These are phyloP conservation scores for Platycheirus rosarum DNA, from an alignment of 2,888 invertebrate species.

Conservation along the genomic window DNA sequence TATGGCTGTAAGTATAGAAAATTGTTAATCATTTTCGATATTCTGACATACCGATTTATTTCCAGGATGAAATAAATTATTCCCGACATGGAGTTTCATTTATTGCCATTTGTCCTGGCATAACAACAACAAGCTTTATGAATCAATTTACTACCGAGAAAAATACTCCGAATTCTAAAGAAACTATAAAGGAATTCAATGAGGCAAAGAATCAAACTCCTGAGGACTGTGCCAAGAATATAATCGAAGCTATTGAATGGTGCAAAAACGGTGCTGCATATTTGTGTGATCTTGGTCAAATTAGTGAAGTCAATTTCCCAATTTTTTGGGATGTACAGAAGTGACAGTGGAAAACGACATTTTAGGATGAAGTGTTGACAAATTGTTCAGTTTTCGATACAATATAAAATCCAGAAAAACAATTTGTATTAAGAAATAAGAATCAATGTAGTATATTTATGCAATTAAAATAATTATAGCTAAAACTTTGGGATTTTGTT, in stretches of 20 bases:
- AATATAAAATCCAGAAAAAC: no score
- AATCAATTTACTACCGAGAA: conserved; percentile 67
- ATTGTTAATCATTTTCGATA: not conserved
- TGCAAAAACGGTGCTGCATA: conserved; percentile 77
- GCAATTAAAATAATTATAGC: no score
- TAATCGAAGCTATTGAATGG: conserved; percentile 74
- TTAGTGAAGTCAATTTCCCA: conserved; percentile 71
- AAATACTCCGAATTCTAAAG: conserved; percentile 48
- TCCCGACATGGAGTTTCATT: conserved; percentile 75
- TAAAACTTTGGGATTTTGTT: no score
- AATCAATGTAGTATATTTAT: no score
- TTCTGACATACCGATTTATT: not conserved
- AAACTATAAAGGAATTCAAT: conserved; percentile 51
- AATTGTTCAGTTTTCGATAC: no score
- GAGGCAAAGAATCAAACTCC: conserved; percentile 70
- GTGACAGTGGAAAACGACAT: no score
- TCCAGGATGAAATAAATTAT: conserved; percentile 10
- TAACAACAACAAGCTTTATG: conserved; percentile 72
- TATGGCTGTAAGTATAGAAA: conserved; percentile 77
- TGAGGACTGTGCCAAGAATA: conserved; percentile 74
- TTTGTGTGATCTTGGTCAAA: conserved; percentile 75
- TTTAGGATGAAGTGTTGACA: no score
- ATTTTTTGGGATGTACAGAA: conserved; percentile 22
- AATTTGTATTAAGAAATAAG: no score
- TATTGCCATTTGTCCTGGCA: conserved; percentile 77